These are phyloP conservation scores for Nudaria mundana DNA, from an alignment of 2,888 invertebrate genomes.

Conservation along the genomic window DNA sequence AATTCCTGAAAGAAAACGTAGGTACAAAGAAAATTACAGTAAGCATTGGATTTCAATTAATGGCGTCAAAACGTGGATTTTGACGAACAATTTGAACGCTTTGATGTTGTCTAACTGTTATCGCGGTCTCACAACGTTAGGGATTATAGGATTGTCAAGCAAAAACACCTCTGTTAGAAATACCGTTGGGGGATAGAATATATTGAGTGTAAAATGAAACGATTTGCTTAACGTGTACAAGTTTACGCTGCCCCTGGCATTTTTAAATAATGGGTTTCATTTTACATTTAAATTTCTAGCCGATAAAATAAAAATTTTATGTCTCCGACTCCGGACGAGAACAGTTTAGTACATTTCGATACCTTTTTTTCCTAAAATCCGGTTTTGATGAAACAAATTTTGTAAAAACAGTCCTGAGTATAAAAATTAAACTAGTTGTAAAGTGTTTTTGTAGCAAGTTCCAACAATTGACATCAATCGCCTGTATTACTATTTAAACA, in stretches of 20 bases:
- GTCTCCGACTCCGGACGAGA: too few relatives aligned
- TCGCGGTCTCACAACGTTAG: constrained; percentile 24
- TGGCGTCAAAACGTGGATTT: constrained; percentile 20
- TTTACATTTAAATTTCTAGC: too few relatives aligned
- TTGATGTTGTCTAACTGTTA: constrained; percentile 39
- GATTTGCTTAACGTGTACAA: constrained; percentile 21
- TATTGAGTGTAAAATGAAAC: constrained; percentile 33
- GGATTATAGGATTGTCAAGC: constrained; percentile 28
- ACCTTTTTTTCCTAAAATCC: background rate
- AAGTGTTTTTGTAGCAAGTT: too few relatives aligned
- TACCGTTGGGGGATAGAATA: constrained; percentile 24
- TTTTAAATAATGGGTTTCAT: background rate
- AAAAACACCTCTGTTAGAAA: constrained; percentile 21
- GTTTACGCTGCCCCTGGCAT: constrained; percentile 1
- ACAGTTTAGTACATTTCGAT: too few relatives aligned
- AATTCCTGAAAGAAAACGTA: constrained; percentile 14
- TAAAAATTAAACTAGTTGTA: too few relatives aligned
- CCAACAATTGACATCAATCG: too few relatives aligned
- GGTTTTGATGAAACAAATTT: too few relatives aligned
- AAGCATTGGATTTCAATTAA: constrained; percentile 42
- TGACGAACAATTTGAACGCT: constrained; percentile 38
- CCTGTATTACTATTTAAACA: too few relatives aligned
- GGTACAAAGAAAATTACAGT: constrained; percentile 25
- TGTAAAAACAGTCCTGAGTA: too few relatives aligned
- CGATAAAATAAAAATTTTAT: too few relatives aligned